Conservation (phyloP, 2,888 invertebrate species). For the Lepidochitona cinerea region DNA sequence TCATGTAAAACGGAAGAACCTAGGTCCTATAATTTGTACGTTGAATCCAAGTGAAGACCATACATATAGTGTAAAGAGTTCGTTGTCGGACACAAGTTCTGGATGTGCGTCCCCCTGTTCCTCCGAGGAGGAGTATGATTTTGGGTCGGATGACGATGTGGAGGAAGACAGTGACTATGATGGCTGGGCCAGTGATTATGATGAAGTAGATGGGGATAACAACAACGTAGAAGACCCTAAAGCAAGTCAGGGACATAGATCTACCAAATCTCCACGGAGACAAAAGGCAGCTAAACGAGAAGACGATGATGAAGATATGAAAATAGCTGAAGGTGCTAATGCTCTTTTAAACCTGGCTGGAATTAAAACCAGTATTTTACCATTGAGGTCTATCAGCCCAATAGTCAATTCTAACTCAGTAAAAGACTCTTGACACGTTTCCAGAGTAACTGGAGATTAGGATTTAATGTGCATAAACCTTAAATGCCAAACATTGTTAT, state of each 20-base stretch:
- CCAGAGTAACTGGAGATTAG: no score
- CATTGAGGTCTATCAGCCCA: conserved; percentile 8
- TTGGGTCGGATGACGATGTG: conserved; percentile 56
- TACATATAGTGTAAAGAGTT: conserved; percentile 80
- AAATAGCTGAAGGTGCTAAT: conserved; percentile 85
- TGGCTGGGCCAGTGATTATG: conserved; percentile 35
- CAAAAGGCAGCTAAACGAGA: conserved; percentile 26
- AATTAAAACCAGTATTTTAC: conserved; percentile 54
- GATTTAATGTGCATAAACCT: no score
- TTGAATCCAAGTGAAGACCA: conserved; percentile 94
- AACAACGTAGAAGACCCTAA: conserved; percentile 33
- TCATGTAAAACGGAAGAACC: conserved; percentile 15
- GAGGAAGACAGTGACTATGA: conserved; percentile 38
- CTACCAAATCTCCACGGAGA: neutral
- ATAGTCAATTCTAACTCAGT: neutral
- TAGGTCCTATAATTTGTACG: conserved; percentile 78
- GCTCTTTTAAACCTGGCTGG: conserved; percentile 84
- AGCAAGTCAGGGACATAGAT: conserved; percentile 12
- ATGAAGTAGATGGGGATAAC: conserved; percentile 36
- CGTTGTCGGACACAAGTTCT: conserved; percentile 36
- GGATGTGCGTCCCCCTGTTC: conserved; percentile 62
- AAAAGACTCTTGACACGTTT: no score
- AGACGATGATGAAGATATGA: conserved; percentile 72
- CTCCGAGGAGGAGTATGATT: conserved; percentile 71
- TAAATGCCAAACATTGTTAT: no score